These are phyloP conservation scores for Orthosia cruda DNA, from an alignment of 2,888 invertebrate genomes.

Conservation along the genomic window DNA sequence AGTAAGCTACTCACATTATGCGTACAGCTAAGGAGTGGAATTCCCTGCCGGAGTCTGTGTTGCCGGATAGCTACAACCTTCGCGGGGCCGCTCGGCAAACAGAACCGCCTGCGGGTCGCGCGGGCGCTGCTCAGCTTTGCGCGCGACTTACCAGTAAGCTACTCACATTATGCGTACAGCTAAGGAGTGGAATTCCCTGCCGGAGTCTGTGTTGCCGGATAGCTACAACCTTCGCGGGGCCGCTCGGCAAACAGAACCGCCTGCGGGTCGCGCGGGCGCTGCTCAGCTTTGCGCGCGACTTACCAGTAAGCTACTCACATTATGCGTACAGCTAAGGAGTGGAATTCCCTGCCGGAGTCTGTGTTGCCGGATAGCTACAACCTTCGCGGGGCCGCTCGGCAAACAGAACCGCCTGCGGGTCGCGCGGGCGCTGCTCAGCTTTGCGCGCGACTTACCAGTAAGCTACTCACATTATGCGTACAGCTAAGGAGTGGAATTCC, in stretches of 20 bases:
- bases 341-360: too few relatives aligned
- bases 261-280: conserved; percentile 86
- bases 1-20: too few relatives aligned
- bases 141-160: conserved; percentile 64
- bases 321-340: too few relatives aligned
- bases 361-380: too few relatives aligned
- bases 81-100: conserved; percentile 89
- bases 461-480: too few relatives aligned
- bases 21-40: too few relatives aligned
- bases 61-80: too few relatives aligned
- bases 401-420: conserved; percentile 89
- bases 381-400: conserved; percentile 89
- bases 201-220: too few relatives aligned
- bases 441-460: conserved; percentile 69
- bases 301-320: conserved; percentile 64
- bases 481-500: too few relatives aligned
- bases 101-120: conserved; percentile 87
- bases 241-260: conserved; percentile 89
- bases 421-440: conserved; percentile 81
- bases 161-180: too few relatives aligned
- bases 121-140: conserved; percentile 80
- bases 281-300: conserved; percentile 73
- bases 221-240: conserved; percentile 89
- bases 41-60: too few relatives aligned
- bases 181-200: too few relatives aligned